Evolutionary conservation across 2,113 vertebrate species (phyloP), one percentile per base, ranked within the genome.

Genomic region (Arvicanthis niloticus): DNA sequence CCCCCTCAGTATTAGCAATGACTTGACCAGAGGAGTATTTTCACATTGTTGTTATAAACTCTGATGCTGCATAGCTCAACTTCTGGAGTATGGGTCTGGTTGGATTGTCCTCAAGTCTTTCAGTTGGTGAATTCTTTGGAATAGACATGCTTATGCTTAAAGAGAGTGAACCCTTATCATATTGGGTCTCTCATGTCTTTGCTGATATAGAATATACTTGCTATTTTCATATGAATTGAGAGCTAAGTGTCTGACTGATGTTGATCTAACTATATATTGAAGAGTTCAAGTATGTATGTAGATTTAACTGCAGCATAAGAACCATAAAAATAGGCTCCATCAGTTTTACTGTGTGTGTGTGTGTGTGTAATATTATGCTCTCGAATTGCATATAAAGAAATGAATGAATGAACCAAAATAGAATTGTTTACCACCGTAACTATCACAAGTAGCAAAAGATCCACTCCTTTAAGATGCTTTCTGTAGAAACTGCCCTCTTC

Each of bases 311-410:
- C 31, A 62, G 31, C 45, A 0, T 56, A 70, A 84, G 29, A 62
- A 37, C 40, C 42, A n/a, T 2, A 24, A 82, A 60, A 60, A 70
- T 7, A 58, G 17, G 6, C 6, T 11, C 72, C 2, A 1, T 75
- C 31, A 73, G 24, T 80, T 91, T 97, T 81, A 53, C 24, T 93
- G 87, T 68, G 37, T 65, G 5, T 84, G 37, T 56, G 51, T 37
- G 5, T n/a, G 34, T 12, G 13, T 86, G 1, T 40, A 37, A 19
- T 58, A 40, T 75, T 62, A 16, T 80, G 26, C 7, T 37, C 16
- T 77, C 7, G 24, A 42, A 67, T 48, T 77, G 31, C 67, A 62
- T 81, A 53, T 17, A 76, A 94, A 94, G 60, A 93, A 96, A 89
- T 16, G 11, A 77, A 45, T 53, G 6, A 26, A 75, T 29, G 5